Evolutionary conservation across 2,113 vertebrate species (phyloP).

Genomic region (Epinephelus cyanopodus): DNA sequence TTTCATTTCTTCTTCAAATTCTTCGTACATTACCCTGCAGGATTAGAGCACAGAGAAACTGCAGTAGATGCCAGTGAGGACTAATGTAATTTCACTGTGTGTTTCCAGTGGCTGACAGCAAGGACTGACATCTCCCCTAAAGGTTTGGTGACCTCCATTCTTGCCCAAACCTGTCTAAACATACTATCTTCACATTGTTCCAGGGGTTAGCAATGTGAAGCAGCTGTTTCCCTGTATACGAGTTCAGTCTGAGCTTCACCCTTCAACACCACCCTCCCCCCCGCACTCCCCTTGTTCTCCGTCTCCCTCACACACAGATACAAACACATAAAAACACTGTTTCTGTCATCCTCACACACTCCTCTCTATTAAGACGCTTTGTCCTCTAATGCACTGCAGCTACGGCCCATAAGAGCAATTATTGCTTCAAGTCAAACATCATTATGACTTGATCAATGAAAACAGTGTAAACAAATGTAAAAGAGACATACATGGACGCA

Average conservation of each 20-base stretch:
- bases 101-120: constrained; percentile 67
- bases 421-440: constrained; percentile 51
- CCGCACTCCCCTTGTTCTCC: background rate
- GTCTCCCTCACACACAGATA: constrained; percentile 10
- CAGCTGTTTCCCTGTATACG: constrained; percentile 83
- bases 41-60: constrained; percentile 30
- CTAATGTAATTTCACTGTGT: constrained; percentile 60
- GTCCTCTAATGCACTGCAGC: constrained; percentile 31
- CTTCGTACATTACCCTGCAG: constrained; percentile 37
- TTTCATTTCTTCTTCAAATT: constrained; percentile 44
- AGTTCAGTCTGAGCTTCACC: constrained; percentile 69
- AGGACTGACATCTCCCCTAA: constrained; percentile 74
- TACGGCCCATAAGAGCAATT: constrained; percentile 30
- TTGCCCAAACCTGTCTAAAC: constrained; percentile 84
- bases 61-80: constrained; percentile 45
- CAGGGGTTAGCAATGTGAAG: constrained; percentile 81
- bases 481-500: background rate
- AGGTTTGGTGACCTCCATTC: constrained; percentile 79
- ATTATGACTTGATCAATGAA: constrained; percentile 37
- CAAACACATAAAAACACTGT: constrained; percentile 37
- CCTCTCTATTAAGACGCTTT: constrained; percentile 26
- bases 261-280: background rate
- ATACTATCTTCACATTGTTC: constrained; percentile 82
- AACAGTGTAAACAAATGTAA: constrained; percentile 14
- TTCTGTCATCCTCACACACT: constrained; percentile 11